Percentiles rank a stretch among this genome's conserved stretches.
phyloP scores from a whole-genome alignment of 2,888 invertebrate species.

The Phorcus lineatus region DNA sequence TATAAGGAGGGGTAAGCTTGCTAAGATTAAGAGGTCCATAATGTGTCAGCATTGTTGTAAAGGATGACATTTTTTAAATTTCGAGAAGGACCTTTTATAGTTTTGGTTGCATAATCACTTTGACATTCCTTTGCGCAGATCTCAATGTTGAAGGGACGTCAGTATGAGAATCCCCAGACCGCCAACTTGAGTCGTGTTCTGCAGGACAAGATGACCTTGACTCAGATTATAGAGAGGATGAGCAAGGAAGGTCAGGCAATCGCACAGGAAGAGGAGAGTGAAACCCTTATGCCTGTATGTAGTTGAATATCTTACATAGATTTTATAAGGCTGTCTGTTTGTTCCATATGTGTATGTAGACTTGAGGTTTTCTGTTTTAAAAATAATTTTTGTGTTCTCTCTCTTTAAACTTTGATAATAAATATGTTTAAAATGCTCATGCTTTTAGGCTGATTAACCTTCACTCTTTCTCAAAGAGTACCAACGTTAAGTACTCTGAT shows the following conservation, averaged over 20 bases:
- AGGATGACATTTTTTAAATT: too few species aligned
- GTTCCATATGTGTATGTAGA: background rate
- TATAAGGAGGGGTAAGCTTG: too few species aligned
- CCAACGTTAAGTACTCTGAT: too few species aligned
- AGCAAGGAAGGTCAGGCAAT: conserved; percentile 28
- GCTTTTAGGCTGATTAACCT: too few species aligned
- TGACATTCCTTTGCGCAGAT: conserved; percentile 40
- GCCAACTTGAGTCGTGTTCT: conserved; percentile 51
- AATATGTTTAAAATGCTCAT: too few species aligned
- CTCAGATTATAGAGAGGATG: conserved; percentile 47
- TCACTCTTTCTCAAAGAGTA: too few species aligned
- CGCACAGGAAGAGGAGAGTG: background rate
- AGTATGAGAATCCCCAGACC: conserved; percentile 83
- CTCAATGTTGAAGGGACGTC: conserved; percentile 80
- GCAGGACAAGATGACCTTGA: conserved; percentile 40
- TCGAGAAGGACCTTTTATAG: too few species aligned
- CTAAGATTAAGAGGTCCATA: too few species aligned
- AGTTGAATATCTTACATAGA: background rate
- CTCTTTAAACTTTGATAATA: too few species aligned
- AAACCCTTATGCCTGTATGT: background rate
- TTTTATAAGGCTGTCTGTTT: background rate
- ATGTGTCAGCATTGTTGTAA: too few species aligned
- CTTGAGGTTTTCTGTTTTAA: background rate
- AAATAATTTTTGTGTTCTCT: too few species aligned
- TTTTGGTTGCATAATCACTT: too few species aligned